Conservation (phyloP, 2,888 invertebrate genomes). For the Macrophya annulata region DNA sequence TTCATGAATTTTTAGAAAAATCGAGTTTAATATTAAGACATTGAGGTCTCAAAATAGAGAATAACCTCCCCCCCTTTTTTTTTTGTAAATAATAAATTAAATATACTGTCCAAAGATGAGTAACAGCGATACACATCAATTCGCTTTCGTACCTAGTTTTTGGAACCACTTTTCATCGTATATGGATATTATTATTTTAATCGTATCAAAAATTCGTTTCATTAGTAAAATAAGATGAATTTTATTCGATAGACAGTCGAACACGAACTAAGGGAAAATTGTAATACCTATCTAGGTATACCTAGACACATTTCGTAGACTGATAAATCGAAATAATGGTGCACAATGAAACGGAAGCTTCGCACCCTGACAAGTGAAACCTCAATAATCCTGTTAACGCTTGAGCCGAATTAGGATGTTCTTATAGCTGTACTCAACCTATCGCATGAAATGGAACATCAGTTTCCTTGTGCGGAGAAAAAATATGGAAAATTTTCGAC, state of each 20-base stretch:
- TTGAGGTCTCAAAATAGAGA: not conserved
- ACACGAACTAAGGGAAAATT: not conserved
- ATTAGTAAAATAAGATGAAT: not conserved
- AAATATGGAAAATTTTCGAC: not conserved
- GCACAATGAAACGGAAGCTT: conserved; percentile 17
- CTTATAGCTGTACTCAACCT: not conserved
- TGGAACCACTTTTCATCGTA: not conserved
- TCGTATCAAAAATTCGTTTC: not conserved
- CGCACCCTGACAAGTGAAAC: conserved; percentile 37
- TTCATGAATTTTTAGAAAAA: not conserved
- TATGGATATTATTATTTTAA: not conserved
- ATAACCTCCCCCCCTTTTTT: not conserved
- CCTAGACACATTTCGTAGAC: not conserved
- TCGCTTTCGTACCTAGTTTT: not conserved
- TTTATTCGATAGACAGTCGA: too few relatives aligned
- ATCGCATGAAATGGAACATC: conserved; percentile 10
- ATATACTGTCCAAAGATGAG: not conserved
- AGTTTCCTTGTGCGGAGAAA: not conserved
- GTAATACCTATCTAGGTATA: not conserved
- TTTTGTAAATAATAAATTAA: not conserved
- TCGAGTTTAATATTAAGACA: not conserved
- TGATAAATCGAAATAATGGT: not conserved
- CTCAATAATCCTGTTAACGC: conserved; percentile 48
- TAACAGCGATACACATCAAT: not conserved
- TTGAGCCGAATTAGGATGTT: conserved; percentile 25